phyloP scores from a whole-genome alignment of 2,797 vertebrate genomes.

The Anas flavirostris region DNA sequence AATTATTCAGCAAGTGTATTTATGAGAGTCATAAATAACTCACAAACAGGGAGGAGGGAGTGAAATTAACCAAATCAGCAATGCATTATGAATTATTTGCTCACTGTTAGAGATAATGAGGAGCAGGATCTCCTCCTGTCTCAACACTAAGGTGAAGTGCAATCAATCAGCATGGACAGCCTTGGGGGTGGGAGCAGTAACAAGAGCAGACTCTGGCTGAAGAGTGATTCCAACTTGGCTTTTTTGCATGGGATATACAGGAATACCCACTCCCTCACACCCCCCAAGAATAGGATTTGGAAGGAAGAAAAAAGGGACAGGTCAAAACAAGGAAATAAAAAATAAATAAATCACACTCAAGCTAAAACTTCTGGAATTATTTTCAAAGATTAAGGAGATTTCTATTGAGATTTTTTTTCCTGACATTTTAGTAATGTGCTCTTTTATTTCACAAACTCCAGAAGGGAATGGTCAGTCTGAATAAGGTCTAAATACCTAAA shows the following conservation, averaged over 20 bases:
- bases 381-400: neutral
- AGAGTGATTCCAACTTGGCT: neutral
- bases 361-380: neutral
- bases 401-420: neutral
- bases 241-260: neutral
- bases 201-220: neutral
- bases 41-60: neutral
- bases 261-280: neutral
- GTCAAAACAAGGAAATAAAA: neutral
- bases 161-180: neutral
- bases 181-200: neutral
- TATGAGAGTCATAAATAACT: conserved; percentile 55
- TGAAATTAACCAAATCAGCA: conserved; percentile 48
- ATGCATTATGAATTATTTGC: conserved; percentile 22
- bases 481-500: neutral
- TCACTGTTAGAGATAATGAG: neutral
- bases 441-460: neutral
- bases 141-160: neutral
- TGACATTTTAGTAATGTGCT: neutral
- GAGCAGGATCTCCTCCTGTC: neutral
- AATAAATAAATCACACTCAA: neutral
- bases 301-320: neutral
- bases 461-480: neutral
- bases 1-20: conserved; percentile 2
- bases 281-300: neutral